These are phyloP conservation scores for Brachynemurus nebulosus DNA, from an alignment of 2,888 invertebrate genomes.

Conservation along the genomic window DNA sequence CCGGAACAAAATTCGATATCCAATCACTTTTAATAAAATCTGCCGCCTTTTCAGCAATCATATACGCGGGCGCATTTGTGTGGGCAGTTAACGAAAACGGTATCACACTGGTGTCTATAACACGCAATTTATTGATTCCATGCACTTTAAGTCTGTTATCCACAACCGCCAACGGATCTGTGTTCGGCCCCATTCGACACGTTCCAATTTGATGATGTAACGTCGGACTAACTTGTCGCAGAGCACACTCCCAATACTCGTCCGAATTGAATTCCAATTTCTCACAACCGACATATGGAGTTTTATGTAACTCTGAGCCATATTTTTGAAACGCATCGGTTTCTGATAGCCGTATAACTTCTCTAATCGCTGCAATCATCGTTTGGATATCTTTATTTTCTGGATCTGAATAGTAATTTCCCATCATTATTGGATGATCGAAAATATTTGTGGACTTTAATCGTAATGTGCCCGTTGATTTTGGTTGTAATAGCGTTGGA, in stretches of 20 bases:
- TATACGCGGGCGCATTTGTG: slow-evolving; percentile 51
- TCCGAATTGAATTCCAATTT: slow-evolving; percentile 38
- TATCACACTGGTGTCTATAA: slow-evolving; percentile 54
- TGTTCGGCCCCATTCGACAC: slow-evolving; percentile 54
- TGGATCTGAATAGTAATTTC: slow-evolving; percentile 39
- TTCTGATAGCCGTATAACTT: slow-evolving; percentile 32
- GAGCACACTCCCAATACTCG: slow-evolving; percentile 56
- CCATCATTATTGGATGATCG: slow-evolving; percentile 43
- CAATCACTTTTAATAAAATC: slow-evolving; percentile 46
- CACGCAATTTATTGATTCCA: slow-evolving; percentile 43
- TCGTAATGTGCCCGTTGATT: slow-evolving; percentile 35
- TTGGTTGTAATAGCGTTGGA: slow-evolving; percentile 43
- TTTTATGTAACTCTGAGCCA: slow-evolving; percentile 38
- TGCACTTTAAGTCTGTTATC: slow-evolving; percentile 46
- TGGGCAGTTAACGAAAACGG: slow-evolving; percentile 50
- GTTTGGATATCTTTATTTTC: slow-evolving; percentile 33
- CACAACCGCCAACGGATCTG: slow-evolving; percentile 48
- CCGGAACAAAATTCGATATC: no score
- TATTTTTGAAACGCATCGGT: slow-evolving; percentile 38
- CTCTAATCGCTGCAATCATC: slow-evolving; percentile 39
- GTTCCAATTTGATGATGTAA: slow-evolving; percentile 53
- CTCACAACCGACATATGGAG: slow-evolving; percentile 39
- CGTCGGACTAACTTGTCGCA: slow-evolving; percentile 44
- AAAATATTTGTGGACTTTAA: slow-evolving; percentile 38
- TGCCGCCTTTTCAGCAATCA: slow-evolving; percentile 59